Conservation (phyloP, 2,888 invertebrate species). For the Rhamphomyia laevipes region DNA sequence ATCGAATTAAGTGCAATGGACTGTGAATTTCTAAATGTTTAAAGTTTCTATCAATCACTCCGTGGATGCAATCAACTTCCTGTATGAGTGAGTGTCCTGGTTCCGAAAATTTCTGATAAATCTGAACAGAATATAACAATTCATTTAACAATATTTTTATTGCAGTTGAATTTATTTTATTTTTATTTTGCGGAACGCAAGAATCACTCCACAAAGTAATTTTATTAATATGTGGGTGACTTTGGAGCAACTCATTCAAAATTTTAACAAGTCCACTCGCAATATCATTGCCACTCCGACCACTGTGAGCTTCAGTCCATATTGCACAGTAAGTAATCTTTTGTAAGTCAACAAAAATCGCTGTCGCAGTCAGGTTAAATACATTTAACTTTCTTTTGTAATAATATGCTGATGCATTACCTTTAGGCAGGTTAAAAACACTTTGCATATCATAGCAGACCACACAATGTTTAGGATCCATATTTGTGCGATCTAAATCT, state of each 20-base stretch:
- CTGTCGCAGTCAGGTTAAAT: no score
- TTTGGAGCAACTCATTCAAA: no score
- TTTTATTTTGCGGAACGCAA: no score
- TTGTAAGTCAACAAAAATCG: no score
- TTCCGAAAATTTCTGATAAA: neutral
- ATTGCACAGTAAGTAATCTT: neutral
- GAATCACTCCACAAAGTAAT: no score
- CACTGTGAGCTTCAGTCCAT: neutral
- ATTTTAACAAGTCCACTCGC: neutral
- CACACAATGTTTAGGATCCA: neutral
- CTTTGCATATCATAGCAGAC: constrained; percentile 12
- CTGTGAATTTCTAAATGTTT: neutral
- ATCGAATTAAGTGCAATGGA: neutral
- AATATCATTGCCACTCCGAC: neutral
- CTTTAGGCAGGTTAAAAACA: no score
- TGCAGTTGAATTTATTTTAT: neutral
- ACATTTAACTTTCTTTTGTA: no score
- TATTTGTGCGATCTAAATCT: constrained; percentile 1
- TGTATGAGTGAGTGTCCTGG: neutral
- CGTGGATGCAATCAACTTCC: neutral
- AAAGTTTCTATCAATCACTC: neutral
- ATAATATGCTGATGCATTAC: no score
- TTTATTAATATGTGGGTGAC: no score
- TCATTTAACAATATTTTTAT: neutral
- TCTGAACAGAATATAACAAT: neutral